Evolutionary conservation across 2,888 invertebrate species (phyloP), one percentile per base, ranked within the genome.

Genomic region (Ligdia adustata): DNA sequence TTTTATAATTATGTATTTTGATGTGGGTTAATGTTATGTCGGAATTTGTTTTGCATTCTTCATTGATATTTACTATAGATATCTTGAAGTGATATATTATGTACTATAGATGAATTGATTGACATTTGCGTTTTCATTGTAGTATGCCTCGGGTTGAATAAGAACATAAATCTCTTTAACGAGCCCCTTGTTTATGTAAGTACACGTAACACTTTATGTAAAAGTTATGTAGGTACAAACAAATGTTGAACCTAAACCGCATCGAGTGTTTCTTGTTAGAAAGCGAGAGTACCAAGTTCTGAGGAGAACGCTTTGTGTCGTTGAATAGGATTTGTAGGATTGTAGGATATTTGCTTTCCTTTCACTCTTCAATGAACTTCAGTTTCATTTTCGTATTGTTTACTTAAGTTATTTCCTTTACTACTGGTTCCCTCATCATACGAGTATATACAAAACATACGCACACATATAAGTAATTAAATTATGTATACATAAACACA

Each of bases 241-340:
- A 33, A 28, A 32, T 37, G 37, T 48, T 42, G 26, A 42, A 32
- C 22, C 14, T 20, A 68, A 72, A 67, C 71, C 75, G 67, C 78
- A 73, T 72, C 76, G 72, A 77, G 72, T 75, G 69, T 79, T 82
- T 79, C 82, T 84, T 78, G 75, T 72, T 70, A 61, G 82, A 86
- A 84, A 86, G 86, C 70, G 86, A 87, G 81, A 86, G 85, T 84
- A 72, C 62, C 72, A 79, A 82, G 84, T 84, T 82, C 77, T 75
- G 67, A 67, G 66, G 73, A 39, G 51, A 51, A 62, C 67, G 72
- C 70, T 69, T 62, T 66, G 64, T 66, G 67, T 69, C 70, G 72
- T 69, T 63, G 70, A 67, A 69, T 71, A 75, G 70, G 42, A 48
- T 42, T 48, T 48, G 48, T 42, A 32, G 39, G 39, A 40, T 46